Base-by-base conservation (phyloP, 2,888 invertebrate genomes). In the Agrotis exclamationis region DNA sequence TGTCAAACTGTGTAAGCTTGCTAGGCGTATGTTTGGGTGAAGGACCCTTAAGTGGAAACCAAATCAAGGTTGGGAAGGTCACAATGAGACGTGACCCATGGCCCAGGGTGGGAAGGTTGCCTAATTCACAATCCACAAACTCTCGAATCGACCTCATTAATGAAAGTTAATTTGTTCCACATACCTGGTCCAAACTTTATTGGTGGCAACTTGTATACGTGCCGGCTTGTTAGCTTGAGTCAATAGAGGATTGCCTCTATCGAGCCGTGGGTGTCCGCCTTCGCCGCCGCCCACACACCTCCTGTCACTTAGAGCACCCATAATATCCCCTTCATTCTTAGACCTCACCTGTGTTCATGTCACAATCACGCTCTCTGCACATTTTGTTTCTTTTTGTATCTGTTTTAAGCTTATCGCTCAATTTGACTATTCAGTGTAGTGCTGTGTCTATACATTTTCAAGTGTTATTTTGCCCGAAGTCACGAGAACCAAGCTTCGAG, bases 11-110 rank as follows among this genome's bases (percentile, higher is more conserved):
- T 88, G 89, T 86, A 90, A 94, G 93, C 92, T 91, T 90, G 88
- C 88, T 92, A 93, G 92, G 92, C 90, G 90, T 92, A 85, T 88
- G 85, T 91, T 95, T 96, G 96, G 96, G 96, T 96, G 93, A 96
- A 96, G 95, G 96, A 96, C 96, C 97, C 97, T 96, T 96, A 92
- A 97, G 97, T 97, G 97, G 97, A 98, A 98, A 98, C 98, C 98
- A 98, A 98, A 98, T 97, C 97, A 97, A 97, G 97, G 97, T 97
- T 97, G 97, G 97, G 94, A 97, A 97, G 97, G 97, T 97, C 97
- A 97, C 97, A 95, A 93, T 96, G 96, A 96, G 97, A 97, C 97
- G 97, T 97, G 97, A 97, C 97, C 97, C 96, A 95, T 95, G 93
- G 96, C 96, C 96, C 90, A 90, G 90, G 92, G 92, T 91, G 93